These are phyloP conservation scores for Harpalus rubripes DNA, from an alignment of 2,888 invertebrate genomes.

Conservation along the genomic window DNA sequence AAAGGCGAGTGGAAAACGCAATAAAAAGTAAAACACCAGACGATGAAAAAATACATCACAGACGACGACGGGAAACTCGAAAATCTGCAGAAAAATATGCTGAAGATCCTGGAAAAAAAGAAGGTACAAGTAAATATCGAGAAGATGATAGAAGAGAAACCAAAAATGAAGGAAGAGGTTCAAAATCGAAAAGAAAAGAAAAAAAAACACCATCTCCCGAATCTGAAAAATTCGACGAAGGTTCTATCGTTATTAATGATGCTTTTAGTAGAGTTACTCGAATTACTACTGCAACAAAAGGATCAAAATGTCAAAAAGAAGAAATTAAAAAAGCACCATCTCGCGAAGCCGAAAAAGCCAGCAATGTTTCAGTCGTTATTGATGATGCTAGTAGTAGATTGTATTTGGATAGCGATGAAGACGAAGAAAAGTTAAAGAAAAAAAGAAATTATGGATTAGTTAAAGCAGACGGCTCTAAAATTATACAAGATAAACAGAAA, in stretches of 20 bases:
- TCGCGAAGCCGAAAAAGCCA: slow-evolving; percentile 20
- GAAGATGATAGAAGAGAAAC: slow-evolving; percentile 46
- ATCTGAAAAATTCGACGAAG: slow-evolving; percentile 60
- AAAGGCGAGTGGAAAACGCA: slow-evolving; percentile 30
- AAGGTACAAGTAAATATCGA: slow-evolving; percentile 45
- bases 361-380: slow-evolving; percentile 60
- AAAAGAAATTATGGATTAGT: slow-evolving; percentile 75
- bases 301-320: slow-evolving; percentile 36
- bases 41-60: slow-evolving; percentile 67
- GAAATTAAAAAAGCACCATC: slow-evolving; percentile 55
- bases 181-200: slow-evolving; percentile 37
- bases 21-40: slow-evolving; percentile 65
- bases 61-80: slow-evolving; percentile 49
- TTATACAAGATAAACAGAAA: slow-evolving; percentile 68
- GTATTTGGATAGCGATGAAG: slow-evolving; percentile 71
- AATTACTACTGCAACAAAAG: too few species aligned
- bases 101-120: slow-evolving; percentile 43
- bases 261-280: too few species aligned
- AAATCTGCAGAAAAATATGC: slow-evolving; percentile 19
- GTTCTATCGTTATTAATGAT: slow-evolving; percentile 19
- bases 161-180: slow-evolving; percentile 56
- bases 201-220: slow-evolving; percentile 50
- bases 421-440: slow-evolving; percentile 67
- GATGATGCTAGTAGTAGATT: too few species aligned
- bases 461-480: slow-evolving; percentile 75